These are phyloP conservation scores for Drosophila yooni DNA, from an alignment of 2,888 invertebrate genomes.

Conservation along the genomic window DNA sequence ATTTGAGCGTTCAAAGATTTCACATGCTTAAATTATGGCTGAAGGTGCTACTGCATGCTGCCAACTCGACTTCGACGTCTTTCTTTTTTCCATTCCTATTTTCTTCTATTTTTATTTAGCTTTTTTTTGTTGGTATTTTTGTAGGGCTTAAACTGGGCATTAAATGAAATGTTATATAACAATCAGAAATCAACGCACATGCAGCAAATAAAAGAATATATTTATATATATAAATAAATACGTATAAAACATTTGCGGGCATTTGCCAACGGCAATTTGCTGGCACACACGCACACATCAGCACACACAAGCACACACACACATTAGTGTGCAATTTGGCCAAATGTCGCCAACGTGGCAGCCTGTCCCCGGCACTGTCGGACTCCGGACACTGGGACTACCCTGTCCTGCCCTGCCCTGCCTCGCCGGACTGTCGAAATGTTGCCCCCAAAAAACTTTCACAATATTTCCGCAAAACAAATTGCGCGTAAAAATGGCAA, in stretches of 20 bases:
- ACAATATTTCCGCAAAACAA: constrained; percentile 78
- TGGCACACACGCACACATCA: constrained; percentile 26
- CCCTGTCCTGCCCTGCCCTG: not conserved
- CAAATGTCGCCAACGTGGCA: constrained; percentile 79
- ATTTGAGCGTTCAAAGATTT: constrained; percentile 70
- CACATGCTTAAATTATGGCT: constrained; percentile 71
- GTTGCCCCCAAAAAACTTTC: constrained; percentile 67
- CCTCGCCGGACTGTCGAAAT: constrained; percentile 25
- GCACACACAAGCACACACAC: constrained; percentile 43
- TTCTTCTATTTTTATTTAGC: constrained; percentile 1
- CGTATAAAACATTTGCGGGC: constrained; percentile 70
- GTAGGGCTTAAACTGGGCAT: constrained; percentile 53
- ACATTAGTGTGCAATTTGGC: constrained; percentile 78
- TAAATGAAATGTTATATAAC: constrained; percentile 78
- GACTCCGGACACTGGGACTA: constrained; percentile 13
- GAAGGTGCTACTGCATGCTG: constrained; percentile 9
- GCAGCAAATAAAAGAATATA: constrained; percentile 65
- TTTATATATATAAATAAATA: constrained; percentile 17
- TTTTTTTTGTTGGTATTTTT: constrained; percentile 8
- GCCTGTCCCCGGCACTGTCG: constrained; percentile 53
- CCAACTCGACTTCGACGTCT: constrained; percentile 48
- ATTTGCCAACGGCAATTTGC: constrained; percentile 72
- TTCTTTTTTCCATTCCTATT: constrained; percentile 2
- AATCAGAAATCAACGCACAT: constrained; percentile 77
- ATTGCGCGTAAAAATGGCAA: constrained; percentile 80